These are phyloP conservation scores for Xyrichtys novacula DNA, from an alignment of 2,797 vertebrate genomes.

Conservation along the genomic window DNA sequence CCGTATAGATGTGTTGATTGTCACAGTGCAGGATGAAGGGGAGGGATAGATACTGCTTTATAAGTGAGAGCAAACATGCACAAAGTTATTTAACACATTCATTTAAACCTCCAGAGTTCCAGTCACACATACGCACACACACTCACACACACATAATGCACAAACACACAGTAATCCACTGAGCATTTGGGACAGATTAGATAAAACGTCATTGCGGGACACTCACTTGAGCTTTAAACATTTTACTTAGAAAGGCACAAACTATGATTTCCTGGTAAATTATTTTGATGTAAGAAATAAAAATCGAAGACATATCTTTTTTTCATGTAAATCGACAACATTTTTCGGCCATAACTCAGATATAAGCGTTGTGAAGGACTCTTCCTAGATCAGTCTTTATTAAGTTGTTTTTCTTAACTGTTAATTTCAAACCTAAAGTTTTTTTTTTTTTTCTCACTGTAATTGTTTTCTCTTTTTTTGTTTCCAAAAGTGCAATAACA, in stretches of 20 bases:
- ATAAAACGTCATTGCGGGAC: conserved; percentile 79
- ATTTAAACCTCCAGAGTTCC: conserved; percentile 42
- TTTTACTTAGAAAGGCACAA: conserved; percentile 92
- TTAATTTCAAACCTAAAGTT: conserved; percentile 81
- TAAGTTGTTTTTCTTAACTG: conserved; percentile 77
- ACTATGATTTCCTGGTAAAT: conserved; percentile 91
- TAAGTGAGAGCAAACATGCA: conserved; percentile 30
- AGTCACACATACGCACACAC: conserved; percentile 1
- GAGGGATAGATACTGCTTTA: conserved; percentile 21
- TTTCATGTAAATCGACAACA: conserved; percentile 73
- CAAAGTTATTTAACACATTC: conserved; percentile 36
- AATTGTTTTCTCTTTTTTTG: conserved; percentile 63
- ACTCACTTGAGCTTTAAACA: conserved; percentile 86
- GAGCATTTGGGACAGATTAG: conserved; percentile 70
- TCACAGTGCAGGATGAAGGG: conserved; percentile 49
- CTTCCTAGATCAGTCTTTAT: conserved; percentile 83
- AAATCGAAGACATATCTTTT: conserved; percentile 78
- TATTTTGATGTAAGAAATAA: conserved; percentile 88
- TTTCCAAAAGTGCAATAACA: conserved; percentile 87
- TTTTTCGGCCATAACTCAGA: conserved; percentile 77
- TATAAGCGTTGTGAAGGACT: conserved; percentile 78
- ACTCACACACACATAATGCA: conserved; percentile 23
- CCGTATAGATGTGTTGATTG: conserved; percentile 46
- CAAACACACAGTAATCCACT: conserved; percentile 56
- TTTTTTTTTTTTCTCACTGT: conserved; percentile 61